Percentiles rank a stretch among this genome's conserved stretches.
Conservation (phyloP, 2,113 vertebrate genomes). For the Coreoperca whiteheadi region DNA sequence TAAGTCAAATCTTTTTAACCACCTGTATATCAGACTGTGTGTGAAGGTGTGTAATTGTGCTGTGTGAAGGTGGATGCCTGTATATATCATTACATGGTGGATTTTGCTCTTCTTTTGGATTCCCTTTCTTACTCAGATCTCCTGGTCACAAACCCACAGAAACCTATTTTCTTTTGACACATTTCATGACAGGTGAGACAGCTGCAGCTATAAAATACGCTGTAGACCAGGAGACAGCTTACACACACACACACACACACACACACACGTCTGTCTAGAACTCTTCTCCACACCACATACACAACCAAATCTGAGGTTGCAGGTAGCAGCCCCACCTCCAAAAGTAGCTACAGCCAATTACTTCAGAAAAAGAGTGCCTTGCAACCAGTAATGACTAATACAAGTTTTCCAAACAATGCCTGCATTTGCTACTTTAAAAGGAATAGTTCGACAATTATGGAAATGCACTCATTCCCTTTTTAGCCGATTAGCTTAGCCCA, state of each 20-base stretch:
- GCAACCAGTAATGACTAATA: neutral
- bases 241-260: slow-evolving; percentile 4
- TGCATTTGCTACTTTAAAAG: neutral
- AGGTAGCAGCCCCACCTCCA: neutral
- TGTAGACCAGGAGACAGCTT: neutral
- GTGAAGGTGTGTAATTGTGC: neutral
- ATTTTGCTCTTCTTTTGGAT: neutral
- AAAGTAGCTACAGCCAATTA: neutral
- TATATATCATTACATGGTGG: neutral
- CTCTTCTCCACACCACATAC: neutral
- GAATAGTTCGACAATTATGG: too few species aligned
- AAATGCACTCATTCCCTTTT: too few species aligned
- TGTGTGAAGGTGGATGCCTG: neutral
- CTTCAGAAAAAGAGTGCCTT: neutral
- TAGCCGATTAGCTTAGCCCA: neutral
- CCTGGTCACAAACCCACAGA: neutral
- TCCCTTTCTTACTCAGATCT: neutral
- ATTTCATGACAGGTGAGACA: neutral
- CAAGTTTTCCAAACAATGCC: neutral
- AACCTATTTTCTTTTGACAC: neutral
- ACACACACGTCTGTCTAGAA: neutral
- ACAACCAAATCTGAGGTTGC: neutral
- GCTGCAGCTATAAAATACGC: neutral
- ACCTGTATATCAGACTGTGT: neutral
- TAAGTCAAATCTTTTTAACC: neutral